These are phyloP conservation scores for Numenius phaeopus DNA, from an alignment of 2,797 vertebrate species.

Conservation along the genomic window DNA sequence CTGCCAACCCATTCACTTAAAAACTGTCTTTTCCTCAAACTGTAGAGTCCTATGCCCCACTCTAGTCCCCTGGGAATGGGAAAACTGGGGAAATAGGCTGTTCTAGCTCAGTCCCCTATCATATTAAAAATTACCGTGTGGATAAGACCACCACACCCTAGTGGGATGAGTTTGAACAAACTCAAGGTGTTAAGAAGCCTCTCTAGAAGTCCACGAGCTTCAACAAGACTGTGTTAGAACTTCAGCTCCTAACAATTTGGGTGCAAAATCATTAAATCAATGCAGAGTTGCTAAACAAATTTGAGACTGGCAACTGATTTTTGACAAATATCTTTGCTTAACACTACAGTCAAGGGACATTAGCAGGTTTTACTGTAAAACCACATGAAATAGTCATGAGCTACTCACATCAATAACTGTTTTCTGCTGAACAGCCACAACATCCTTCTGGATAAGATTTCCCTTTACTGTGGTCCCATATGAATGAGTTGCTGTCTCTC, in stretches of 20 bases:
- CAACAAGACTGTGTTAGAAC: not conserved
- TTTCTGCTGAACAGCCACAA: constrained; percentile 24
- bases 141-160: not conserved
- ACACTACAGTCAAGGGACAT: not conserved
- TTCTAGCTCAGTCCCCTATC: not conserved
- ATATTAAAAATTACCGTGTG: not conserved
- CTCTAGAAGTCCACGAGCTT: not conserved
- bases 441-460: not conserved
- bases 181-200: not conserved
- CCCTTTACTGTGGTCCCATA: not conserved
- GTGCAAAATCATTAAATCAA: not conserved
- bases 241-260: not conserved
- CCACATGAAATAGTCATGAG: constrained; percentile 2
- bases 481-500: not conserved
- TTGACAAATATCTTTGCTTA: not conserved
- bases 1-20: not conserved
- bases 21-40: not conserved
- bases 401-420: not conserved
- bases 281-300: not conserved
- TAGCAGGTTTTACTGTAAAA: constrained; percentile 16
- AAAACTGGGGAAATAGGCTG: not conserved
- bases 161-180: not conserved
- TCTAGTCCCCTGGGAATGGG: not conserved
- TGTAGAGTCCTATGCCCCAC: not conserved
- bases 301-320: not conserved